These are phyloP conservation scores for Semnornis frantzii DNA, from an alignment of 2,113 vertebrate species.

Conservation along the genomic window DNA sequence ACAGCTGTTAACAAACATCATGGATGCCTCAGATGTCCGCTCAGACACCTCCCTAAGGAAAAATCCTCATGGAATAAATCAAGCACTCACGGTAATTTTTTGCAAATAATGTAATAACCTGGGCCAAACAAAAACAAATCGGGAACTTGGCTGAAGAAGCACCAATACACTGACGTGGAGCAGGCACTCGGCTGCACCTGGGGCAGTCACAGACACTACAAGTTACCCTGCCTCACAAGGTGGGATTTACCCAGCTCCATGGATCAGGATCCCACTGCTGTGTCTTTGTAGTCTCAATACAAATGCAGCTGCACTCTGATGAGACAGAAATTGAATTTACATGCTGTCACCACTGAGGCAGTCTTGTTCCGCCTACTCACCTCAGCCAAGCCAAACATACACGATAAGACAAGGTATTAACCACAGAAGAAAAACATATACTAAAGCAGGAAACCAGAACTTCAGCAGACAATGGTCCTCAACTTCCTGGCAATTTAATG, in stretches of 20 bases:
- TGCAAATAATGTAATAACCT: background rate
- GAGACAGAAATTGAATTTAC: background rate
- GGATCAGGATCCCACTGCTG: background rate
- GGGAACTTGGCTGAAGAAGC: background rate
- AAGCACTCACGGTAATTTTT: background rate
- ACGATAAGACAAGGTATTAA: slow-evolving; percentile 5
- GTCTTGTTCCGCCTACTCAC: background rate
- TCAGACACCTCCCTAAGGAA: background rate
- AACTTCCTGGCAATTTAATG: slow-evolving; percentile 16
- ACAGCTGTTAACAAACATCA: background rate
- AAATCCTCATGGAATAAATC: background rate
- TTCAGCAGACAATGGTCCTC: background rate
- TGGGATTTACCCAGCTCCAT: background rate
- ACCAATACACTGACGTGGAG: background rate
- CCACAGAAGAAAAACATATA: background rate
- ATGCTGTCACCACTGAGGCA: background rate
- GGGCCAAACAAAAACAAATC: background rate
- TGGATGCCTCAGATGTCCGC: background rate
- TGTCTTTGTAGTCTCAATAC: background rate
- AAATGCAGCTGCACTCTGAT: background rate
- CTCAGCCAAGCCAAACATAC: slow-evolving; percentile 5
- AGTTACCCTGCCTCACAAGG: background rate
- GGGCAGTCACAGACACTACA: background rate
- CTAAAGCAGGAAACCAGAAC: background rate
- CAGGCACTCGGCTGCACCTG: background rate